phyloP scores from a whole-genome alignment of 2,888 invertebrate species.

The Rosalia funebris region DNA sequence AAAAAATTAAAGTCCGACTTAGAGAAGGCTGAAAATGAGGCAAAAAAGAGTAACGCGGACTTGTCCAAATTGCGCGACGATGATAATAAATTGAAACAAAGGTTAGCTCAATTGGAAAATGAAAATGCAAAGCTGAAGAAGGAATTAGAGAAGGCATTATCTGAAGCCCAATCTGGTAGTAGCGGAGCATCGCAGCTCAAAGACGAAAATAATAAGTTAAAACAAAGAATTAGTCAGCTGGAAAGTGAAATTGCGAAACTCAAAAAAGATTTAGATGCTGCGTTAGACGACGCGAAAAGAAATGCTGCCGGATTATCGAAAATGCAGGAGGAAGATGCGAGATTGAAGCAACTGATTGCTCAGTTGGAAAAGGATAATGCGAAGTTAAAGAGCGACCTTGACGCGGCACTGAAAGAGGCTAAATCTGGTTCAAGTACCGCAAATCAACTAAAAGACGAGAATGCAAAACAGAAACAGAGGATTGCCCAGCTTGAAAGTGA shows the following conservation, averaged over 20 bases:
- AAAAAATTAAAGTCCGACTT: constrained; percentile 39
- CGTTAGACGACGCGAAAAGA: constrained; percentile 33
- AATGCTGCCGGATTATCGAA: constrained; percentile 19
- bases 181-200: constrained; percentile 25
- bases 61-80: constrained; percentile 36
- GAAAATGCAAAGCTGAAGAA: constrained; percentile 32
- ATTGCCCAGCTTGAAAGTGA: constrained; percentile 40
- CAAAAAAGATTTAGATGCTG: constrained; percentile 34
- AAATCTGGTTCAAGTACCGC: constrained; percentile 23
- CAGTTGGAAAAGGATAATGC: constrained; percentile 43
- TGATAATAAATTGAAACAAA: constrained; percentile 32
- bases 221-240: constrained; percentile 39
- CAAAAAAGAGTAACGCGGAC: constrained; percentile 32
- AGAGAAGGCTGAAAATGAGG: constrained; percentile 27
- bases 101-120: constrained; percentile 32
- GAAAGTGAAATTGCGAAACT: constrained; percentile 41
- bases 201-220: constrained; percentile 42
- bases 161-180: constrained; percentile 1
- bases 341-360: constrained; percentile 38
- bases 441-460: constrained; percentile 39
- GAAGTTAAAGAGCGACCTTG: constrained; percentile 40
- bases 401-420: constrained; percentile 35
- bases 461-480: constrained; percentile 42
- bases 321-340: constrained; percentile 31
- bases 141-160: constrained; percentile 29